Evolutionary conservation across 2,113 vertebrate species (phyloP), one percentile per base, ranked within the genome.

Genomic region (Gobio gobio): DNA sequence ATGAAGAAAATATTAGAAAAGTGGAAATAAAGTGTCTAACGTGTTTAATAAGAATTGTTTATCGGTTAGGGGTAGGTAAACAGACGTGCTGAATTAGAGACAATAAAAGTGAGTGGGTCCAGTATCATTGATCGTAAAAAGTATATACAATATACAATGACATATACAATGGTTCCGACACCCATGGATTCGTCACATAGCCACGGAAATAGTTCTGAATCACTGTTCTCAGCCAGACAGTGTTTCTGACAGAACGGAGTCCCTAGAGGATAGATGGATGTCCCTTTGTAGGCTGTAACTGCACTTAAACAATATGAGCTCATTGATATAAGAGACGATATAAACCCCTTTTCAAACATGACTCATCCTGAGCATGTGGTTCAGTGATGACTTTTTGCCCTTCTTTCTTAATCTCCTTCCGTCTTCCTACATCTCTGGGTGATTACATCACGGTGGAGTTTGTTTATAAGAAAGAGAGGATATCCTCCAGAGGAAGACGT

Each of bases 381-480:
- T 59, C 43, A 10, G 10, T 49, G 58, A 24, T 73, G 54, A 49
- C 26, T 33, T 79, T n/a, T 73, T 59, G 10, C 22, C 16, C 54
- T 73, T 54, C 1, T 26, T 64, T 84, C 72, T 64, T 24, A 33
- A 22, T 66, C 61, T 82, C 36, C 43, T 49, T 75, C 73, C 40
- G 10, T 58, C 68, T 20, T 16, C 16, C n/a, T 16, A 18, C 24
- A 36, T 81, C 49, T 75, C 6, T 61, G 54, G 59, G 45, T 45
- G 70, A 72, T 61, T 73, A 59, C 26, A 54, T 86, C 54, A 56
- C 8, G 8, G 26, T 43, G 18, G 24, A 26, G 40, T 63, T 63
- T 76, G 58, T 84, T 49, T 81, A 51, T 68, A 68, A 68, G 61
- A 81, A 81, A 22, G 61, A 81, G 45, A 68, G 79, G 79, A 81